Evolutionary conservation across 2,113 vertebrate species (phyloP).

Genomic region (Psephotus haematonotus): DNA sequence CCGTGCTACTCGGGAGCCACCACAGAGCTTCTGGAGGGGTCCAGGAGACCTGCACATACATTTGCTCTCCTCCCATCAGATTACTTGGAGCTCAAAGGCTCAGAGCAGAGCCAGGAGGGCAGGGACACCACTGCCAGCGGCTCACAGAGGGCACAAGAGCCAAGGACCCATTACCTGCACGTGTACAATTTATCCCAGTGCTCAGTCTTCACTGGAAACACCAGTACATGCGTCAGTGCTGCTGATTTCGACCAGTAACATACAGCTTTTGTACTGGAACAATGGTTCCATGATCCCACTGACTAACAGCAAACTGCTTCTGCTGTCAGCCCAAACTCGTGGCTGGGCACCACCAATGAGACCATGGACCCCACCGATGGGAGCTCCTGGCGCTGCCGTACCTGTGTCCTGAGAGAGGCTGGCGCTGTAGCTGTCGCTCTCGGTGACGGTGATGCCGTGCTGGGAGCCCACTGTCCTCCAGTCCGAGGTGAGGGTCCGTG

Average conservation of each 20-base stretch:
- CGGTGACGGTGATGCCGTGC: constrained; percentile 95
- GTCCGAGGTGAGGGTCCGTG: constrained; percentile 94
- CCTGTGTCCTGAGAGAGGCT: constrained; percentile 98
- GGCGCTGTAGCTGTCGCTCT: constrained; percentile 98
- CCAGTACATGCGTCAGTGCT: rapidly evolving
- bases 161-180: rapidly evolving
- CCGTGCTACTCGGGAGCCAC: background rate
- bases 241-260: background rate
- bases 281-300: rapidly evolving
- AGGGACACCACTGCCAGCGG: background rate
- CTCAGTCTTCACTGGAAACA: background rate
- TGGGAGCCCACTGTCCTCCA: constrained; percentile 97
- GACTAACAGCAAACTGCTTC: rapidly evolving
- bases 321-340: rapidly evolving
- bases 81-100: rapidly evolving
- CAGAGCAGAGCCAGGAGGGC: background rate
- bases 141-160: rapidly evolving
- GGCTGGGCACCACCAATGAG: rapidly evolving
- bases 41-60: background rate
- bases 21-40: background rate
- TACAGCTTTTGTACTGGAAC: rapidly evolving
- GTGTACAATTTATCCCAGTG: background rate
- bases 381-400: background rate
- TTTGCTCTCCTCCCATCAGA: background rate
- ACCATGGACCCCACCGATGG: rapidly evolving